These are phyloP conservation scores for Boloria euphrosyne DNA, from an alignment of 2,888 invertebrate species.

Conservation along the genomic window DNA sequence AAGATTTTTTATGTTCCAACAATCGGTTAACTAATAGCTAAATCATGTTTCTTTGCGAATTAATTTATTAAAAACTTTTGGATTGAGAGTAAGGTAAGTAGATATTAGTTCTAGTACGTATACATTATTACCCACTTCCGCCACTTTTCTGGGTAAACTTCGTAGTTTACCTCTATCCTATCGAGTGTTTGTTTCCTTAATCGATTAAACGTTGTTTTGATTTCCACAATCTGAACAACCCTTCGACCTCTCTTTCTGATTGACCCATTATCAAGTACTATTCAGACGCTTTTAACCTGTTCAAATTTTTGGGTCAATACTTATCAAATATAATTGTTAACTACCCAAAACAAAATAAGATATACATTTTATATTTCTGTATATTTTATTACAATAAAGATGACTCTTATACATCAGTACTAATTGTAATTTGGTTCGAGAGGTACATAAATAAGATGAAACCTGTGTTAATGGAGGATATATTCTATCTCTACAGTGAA, in stretches of 20 bases:
- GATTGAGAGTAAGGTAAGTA: too few species aligned
- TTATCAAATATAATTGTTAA: constrained; percentile 7
- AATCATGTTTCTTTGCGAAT: too few species aligned
- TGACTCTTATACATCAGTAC: not conserved
- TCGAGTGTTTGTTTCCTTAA: constrained; percentile 58
- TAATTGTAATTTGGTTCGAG: not conserved
- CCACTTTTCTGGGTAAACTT: constrained; percentile 53
- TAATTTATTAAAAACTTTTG: too few species aligned
- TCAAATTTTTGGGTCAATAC: not conserved
- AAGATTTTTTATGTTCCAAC: too few species aligned
- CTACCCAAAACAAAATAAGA: not conserved
- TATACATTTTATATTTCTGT: too few species aligned
- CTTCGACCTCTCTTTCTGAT: constrained; percentile 28
- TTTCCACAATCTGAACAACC: constrained; percentile 47
- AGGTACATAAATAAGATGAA: too few species aligned
- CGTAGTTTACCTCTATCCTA: constrained; percentile 59
- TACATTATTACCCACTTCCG: constrained; percentile 41
- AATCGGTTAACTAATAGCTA: too few species aligned
- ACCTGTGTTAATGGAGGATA: too few species aligned
- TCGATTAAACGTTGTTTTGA: constrained; percentile 59
- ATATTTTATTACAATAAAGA: not conserved
- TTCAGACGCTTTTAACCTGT: constrained; percentile 14
- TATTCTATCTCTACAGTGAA: too few species aligned
- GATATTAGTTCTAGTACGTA: too few species aligned
- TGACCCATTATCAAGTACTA: constrained; percentile 26